Conservation (phyloP, 2,113 vertebrate genomes). For the Scytalopus superciliaris region DNA sequence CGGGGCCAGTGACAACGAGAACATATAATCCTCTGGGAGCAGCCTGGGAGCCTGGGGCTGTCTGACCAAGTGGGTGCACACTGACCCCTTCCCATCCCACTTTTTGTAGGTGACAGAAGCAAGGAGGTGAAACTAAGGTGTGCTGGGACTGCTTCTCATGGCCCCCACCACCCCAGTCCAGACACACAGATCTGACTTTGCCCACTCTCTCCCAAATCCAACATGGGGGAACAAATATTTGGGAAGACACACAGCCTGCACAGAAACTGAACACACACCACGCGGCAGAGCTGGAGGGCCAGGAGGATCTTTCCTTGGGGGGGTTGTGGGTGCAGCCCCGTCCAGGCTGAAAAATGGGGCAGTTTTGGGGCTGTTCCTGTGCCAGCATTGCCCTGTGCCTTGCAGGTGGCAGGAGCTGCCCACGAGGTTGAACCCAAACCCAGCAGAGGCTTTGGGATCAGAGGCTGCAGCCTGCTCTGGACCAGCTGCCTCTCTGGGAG, state of each 20-base stretch:
- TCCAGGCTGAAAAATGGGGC: neutral
- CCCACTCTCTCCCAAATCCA: neutral
- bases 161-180: neutral
- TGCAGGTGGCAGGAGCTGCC: neutral
- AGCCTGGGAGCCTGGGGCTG: neutral
- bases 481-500: neutral
- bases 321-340: neutral
- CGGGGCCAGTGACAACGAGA: accelerated
- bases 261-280: neutral
- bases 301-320: neutral
- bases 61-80: accelerated
- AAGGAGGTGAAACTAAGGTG: neutral
- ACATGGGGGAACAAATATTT: neutral
- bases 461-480: neutral
- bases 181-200: neutral
- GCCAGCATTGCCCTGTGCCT: neutral
- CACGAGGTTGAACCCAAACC: accelerated
- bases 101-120: neutral
- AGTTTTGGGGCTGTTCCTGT: neutral
- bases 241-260: neutral
- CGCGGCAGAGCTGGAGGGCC: neutral
- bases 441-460: neutral
- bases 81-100: neutral
- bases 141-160: neutral
- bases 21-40: neutral